Percentiles rank a stretch among this genome's conserved stretches.
Evolutionary conservation across 2,888 invertebrate species (phyloP).

Genomic region (Teinopalpus imperialis): DNA sequence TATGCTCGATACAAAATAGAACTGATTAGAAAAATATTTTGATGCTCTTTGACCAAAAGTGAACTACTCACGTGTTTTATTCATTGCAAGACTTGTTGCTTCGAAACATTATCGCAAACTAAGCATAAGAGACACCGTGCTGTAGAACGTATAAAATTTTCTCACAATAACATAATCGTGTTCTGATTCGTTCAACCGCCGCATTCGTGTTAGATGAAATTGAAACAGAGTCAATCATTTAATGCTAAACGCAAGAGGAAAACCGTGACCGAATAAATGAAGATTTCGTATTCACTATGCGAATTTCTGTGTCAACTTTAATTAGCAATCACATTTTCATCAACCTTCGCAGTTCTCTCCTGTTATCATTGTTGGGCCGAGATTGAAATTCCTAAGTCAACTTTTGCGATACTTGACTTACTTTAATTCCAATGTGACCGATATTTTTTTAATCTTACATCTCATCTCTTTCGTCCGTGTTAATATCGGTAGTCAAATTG

Average conservation of each 20-base stretch:
- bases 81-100: conserved; percentile 67
- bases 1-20: conserved; percentile 35
- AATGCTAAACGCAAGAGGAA: conserved; percentile 75
- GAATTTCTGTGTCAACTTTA: conserved; percentile 80
- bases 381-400: conserved; percentile 71
- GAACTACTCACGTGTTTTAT: conserved; percentile 72
- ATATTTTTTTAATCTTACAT: conserved; percentile 49
- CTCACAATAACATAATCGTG: conserved; percentile 79
- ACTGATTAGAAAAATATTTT: conserved; percentile 27
- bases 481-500: not conserved
- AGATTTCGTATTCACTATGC: conserved; percentile 74
- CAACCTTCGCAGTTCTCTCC: conserved; percentile 61
- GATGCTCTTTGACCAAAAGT: conserved; percentile 32
- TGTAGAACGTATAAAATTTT: conserved; percentile 70
- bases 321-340: conserved; percentile 79
- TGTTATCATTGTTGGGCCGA: conserved; percentile 63
- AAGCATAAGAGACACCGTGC: conserved; percentile 58
- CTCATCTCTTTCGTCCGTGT: conserved; percentile 28
- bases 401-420: conserved; percentile 46
- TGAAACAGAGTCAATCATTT: conserved; percentile 81
- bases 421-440: conserved; percentile 48
- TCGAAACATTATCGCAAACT: conserved; percentile 68
- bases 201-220: conserved; percentile 78
- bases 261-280: conserved; percentile 79
- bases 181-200: conserved; percentile 75